phyloP scores from a whole-genome alignment of 2,888 invertebrate species.

The Augochlorella aurata region DNA sequence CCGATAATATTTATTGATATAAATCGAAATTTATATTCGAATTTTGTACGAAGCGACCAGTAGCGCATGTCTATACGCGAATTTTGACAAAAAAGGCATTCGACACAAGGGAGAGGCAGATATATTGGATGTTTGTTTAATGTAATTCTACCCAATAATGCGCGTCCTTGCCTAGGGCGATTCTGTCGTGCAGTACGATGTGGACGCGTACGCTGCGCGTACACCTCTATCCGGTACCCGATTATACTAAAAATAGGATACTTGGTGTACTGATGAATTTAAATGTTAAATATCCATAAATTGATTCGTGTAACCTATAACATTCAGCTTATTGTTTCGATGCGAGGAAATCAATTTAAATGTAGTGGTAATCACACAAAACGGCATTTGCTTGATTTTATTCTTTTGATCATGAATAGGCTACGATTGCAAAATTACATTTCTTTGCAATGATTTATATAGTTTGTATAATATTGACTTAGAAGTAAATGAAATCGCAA shows the following conservation, averaged over 20 bases:
- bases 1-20: not conserved
- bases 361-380: not conserved
- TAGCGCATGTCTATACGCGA: not conserved
- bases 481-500: too few species aligned
- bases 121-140: slow-evolving; percentile 74
- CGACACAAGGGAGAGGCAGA: slow-evolving; percentile 52
- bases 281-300: not conserved
- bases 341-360: not conserved
- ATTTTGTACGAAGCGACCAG: not conserved
- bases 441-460: too few species aligned
- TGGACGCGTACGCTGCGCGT: slow-evolving; percentile 10
- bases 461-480: too few species aligned
- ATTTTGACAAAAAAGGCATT: slow-evolving; percentile 37
- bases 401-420: too few species aligned
- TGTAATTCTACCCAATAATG: slow-evolving; percentile 82
- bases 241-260: slow-evolving; percentile 16
- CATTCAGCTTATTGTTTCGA: not conserved
- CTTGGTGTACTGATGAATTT: not conserved
- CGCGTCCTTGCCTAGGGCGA: slow-evolving; percentile 79
- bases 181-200: slow-evolving; percentile 14
- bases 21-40: not conserved
- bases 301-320: not conserved
- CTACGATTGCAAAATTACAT: too few species aligned
- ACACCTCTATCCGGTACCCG: not conserved
- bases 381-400: too few species aligned